A percentile compares a stretch with the other conserved stretches of the same genome.
Evolutionary conservation across 2,888 invertebrate genomes (phyloP).

Genomic region (Lasioglossum calceatum): DNA sequence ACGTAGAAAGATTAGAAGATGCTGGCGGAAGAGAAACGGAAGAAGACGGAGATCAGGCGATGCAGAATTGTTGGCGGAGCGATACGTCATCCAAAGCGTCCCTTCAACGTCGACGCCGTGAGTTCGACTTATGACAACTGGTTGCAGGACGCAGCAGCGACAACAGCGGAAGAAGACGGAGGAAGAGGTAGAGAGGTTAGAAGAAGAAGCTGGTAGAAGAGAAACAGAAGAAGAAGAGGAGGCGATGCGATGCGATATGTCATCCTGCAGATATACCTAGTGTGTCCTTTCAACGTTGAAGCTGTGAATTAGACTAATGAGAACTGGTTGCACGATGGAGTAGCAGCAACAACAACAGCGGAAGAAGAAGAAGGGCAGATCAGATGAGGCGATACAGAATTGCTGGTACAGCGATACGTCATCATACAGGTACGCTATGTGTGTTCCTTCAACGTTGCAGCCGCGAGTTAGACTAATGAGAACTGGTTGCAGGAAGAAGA

Average conservation of each 20-base stretch:
- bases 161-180: no score
- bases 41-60: neutral
- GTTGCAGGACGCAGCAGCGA: neutral
- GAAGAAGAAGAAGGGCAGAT: neutral
- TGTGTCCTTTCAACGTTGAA: neutral
- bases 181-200: neutral
- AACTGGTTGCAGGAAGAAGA: neutral
- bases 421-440: slow-evolving; percentile 12
- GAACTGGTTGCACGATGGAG: neutral
- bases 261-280: neutral
- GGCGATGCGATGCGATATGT: neutral
- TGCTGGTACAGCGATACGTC: slow-evolving; percentile 17
- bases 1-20: neutral
- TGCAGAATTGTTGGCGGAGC: neutral
- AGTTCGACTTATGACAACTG: neutral
- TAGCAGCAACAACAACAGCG: no score
- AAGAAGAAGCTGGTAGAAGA: neutral
- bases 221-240: neutral
- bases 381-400: slow-evolving; percentile 16
- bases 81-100: neutral
- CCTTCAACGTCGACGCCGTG: neutral
- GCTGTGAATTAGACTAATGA: neutral
- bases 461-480: neutral
- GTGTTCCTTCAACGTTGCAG: neutral
- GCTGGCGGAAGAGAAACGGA: neutral